Evolutionary conservation across 2,113 vertebrate genomes (phyloP), one percentile per base, ranked within the genome.

Genomic region (Candoia aspera): DNA sequence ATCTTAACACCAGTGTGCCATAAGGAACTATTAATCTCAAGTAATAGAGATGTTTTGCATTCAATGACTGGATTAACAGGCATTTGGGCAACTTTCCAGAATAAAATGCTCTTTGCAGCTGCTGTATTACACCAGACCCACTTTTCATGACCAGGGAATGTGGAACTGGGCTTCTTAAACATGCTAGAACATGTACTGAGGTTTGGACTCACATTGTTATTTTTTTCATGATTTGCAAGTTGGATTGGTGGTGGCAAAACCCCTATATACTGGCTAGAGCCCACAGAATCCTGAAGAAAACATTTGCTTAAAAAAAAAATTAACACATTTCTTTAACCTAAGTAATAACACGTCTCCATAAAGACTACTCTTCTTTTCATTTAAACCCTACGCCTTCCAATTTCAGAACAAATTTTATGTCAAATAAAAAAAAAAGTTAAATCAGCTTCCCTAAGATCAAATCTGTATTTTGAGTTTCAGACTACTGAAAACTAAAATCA

Each of bases 11-110:
- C 33, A 23, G 73, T 42, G 73, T 79, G 1, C 94, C 91, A 89
- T 33, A 60, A 96, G 93, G 93, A 96, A 94, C 94, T 95, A 95
- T 94, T 95, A 94, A 96, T 95, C 95, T 93, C 95, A 92, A 93
- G 93, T 92, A 96, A 95, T 42, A 94, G 95, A 95, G 96, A 96
- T 62, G 88, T 89, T 93, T 91, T 90, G 93, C 91, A 90, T 92
- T 93, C 90, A 88, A 46, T 49, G 94, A 95, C 91, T 95, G 94
- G 92, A 92, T 96, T 93, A 91, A 88, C 89, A 96, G 93, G 90
- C 49, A 87, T 89, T 94, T 91, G 90, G 0, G 91, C 87, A 84
- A 92, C 91, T 79, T 9, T 89, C 93, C 93, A 95, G 83, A 57
- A 91, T 88, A 95, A 96, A 96, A 91, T 90, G 93, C 91, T 88